These are phyloP conservation scores for Cantharis nigra DNA, from an alignment of 2,888 invertebrate species.

Conservation along the genomic window DNA sequence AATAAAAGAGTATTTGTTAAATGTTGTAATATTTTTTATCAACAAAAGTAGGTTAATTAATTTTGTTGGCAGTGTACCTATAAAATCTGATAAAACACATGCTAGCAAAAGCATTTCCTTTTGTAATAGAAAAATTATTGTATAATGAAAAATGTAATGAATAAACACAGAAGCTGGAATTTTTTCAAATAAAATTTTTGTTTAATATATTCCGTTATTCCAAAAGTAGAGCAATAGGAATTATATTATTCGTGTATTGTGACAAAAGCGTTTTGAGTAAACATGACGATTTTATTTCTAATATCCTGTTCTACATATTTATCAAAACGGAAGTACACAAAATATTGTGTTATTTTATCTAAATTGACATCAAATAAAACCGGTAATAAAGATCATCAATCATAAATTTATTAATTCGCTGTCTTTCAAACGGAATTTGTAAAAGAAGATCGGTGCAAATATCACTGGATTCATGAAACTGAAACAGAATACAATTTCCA, in stretches of 20 bases:
- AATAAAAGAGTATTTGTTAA: neutral
- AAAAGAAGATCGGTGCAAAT: neutral
- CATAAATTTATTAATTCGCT: conserved; percentile 13
- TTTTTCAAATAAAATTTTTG: neutral
- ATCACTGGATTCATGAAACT: neutral
- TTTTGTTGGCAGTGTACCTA: neutral
- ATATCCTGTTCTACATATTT: conserved; percentile 26
- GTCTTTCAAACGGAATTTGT: neutral
- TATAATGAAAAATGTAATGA: neutral
- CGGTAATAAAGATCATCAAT: conserved; percentile 22
- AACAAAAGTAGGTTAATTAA: neutral
- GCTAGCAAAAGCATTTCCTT: neutral
- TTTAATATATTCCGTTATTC: neutral
- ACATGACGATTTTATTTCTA: conserved; percentile 18
- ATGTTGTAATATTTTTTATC: neutral
- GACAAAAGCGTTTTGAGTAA: neutral
- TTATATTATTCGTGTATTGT: neutral
- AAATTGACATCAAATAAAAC: conserved; percentile 26
- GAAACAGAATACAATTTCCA: neutral
- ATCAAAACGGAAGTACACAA: conserved; percentile 18
- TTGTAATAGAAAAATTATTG: neutral
- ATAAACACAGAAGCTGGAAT: neutral
- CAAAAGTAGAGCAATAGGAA: neutral
- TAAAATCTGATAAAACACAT: neutral
- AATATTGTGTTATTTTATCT: conserved; percentile 26